Evolutionary conservation across 2,797 vertebrate genomes (phyloP).

Genomic region (Paramormyrops hopkinsi): DNA sequence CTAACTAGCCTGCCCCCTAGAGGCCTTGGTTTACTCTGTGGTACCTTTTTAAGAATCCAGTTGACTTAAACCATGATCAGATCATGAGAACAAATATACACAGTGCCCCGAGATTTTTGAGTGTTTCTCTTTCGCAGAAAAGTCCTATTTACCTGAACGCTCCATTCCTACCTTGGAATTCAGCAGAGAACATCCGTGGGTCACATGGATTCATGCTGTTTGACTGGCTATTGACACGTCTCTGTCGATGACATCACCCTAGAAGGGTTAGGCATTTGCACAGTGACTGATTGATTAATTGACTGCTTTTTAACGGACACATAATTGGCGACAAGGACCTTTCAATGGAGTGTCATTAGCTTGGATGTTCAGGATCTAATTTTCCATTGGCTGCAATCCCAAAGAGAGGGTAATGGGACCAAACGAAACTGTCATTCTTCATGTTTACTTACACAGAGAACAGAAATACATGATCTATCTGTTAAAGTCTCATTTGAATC

Average conservation of each 20-base stretch:
- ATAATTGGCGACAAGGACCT: constrained; percentile 99
- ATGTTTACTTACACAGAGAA: constrained; percentile 1
- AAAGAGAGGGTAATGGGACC: background rate
- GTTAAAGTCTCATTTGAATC: background rate
- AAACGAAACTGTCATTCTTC: background rate
- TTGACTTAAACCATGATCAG: background rate
- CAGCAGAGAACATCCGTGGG: background rate
- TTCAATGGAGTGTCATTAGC: constrained; percentile 84
- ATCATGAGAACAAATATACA: background rate
- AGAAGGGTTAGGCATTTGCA: constrained; percentile 82
- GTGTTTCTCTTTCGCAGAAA: background rate
- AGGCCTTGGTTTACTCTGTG: background rate
- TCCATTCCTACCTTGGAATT: background rate
- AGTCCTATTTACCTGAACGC: background rate
- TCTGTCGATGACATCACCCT: constrained; percentile 80
- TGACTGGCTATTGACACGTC: constrained; percentile 83
- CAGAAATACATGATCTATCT: background rate
- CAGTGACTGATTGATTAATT: constrained; percentile 79
- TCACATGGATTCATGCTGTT: constrained; percentile 37
- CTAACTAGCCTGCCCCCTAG: background rate
- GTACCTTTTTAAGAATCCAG: background rate
- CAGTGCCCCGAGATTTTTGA: background rate
- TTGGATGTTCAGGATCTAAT: constrained; percentile 71
- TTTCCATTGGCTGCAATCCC: constrained; percentile 62
- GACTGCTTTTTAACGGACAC: constrained; percentile 98